Conservation (phyloP, 2,888 invertebrate species). For the Hydropsyche betteni region DNA sequence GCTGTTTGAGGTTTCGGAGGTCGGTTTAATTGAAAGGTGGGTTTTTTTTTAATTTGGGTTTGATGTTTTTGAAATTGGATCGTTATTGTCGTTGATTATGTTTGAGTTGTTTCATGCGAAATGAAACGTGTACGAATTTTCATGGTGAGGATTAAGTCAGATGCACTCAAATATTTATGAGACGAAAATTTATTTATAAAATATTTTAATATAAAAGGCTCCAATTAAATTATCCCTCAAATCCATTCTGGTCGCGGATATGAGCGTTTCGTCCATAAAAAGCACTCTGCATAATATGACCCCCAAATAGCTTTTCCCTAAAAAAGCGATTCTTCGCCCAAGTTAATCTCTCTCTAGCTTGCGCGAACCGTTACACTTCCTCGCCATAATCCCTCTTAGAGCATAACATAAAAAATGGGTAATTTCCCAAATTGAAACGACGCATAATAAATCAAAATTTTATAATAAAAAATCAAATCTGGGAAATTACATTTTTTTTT, state of each 20-base stretch:
- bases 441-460: no score
- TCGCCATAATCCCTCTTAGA: neutral
- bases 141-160: no score
- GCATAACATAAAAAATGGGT: constrained; percentile 1
- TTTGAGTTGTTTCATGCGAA: no score
- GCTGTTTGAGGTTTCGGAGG: neutral
- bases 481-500: no score
- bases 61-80: no score
- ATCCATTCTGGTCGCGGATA: neutral
- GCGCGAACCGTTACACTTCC: constrained; percentile 38
- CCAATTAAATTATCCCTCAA: neutral
- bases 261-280: constrained; percentile 7
- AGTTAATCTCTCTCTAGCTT: constrained; percentile 41
- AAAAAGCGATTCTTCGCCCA: constrained; percentile 33
- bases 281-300: constrained; percentile 31
- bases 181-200: no score
- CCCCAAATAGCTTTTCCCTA: constrained; percentile 20
- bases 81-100: no score
- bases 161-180: no score
- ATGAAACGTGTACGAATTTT: no score
- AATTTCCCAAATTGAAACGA: neutral
- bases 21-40: no score
- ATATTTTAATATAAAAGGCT: neutral
- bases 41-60: no score
- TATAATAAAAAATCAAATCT: no score